phyloP scores from a whole-genome alignment of 1,140 invertebrate species.

The Cotesia glomerata region DNA sequence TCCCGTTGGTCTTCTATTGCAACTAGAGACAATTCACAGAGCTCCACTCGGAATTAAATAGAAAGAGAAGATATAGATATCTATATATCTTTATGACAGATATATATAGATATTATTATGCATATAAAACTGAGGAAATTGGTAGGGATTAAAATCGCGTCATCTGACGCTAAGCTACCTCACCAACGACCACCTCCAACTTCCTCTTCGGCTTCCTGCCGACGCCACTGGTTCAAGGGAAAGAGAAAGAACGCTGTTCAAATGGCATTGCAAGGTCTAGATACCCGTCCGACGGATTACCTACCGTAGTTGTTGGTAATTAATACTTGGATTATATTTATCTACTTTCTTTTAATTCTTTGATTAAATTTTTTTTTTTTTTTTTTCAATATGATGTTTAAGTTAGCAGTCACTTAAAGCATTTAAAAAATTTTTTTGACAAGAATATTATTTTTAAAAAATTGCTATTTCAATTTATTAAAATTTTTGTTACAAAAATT shows the following conservation, averaged over 20 bases:
- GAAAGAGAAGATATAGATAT: too few species aligned
- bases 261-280: slow-evolving; percentile 69
- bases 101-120: background rate
- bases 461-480: background rate
- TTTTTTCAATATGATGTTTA: too few species aligned
- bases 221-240: slow-evolving; percentile 35
- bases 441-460: background rate
- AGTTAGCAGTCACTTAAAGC: too few species aligned
- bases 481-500: too few species aligned
- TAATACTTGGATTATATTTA: background rate
- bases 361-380: background rate
- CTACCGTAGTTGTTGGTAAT: background rate
- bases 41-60: too few species aligned
- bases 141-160: slow-evolving; percentile 16
- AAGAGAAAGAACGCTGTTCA: slow-evolving; percentile 54
- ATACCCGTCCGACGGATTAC: slow-evolving; percentile 44
- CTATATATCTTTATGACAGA: too few species aligned
- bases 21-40: background rate
- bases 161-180: slow-evolving; percentile 19
- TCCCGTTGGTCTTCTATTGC: background rate
- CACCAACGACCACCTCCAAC: slow-evolving; percentile 9
- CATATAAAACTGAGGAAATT: background rate
- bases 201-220: slow-evolving; percentile 14
- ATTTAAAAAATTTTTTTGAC: too few species aligned
- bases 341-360: background rate